Percentiles rank a stretch among this genome's conserved stretches.
Conservation (phyloP, 2,113 vertebrate genomes). For the Phoenicopterus ruber region DNA sequence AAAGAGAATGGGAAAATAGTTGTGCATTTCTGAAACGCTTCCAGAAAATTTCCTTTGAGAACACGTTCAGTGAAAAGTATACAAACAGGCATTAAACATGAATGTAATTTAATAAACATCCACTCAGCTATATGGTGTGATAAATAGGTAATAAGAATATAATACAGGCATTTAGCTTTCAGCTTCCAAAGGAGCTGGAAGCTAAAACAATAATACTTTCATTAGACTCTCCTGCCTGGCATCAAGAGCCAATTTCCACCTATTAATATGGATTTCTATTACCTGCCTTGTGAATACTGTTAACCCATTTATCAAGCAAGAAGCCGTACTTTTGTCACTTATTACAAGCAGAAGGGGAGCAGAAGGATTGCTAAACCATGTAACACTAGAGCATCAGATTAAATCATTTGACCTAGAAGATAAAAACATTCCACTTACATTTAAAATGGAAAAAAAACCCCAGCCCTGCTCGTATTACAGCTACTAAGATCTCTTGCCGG, state of each 20-base stretch:
- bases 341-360: constrained; percentile 43
- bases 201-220: constrained; percentile 61
- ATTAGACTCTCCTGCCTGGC: constrained; percentile 54
- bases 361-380: constrained; percentile 49
- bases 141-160: constrained; percentile 59
- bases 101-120: constrained; percentile 65
- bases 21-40: constrained; percentile 53
- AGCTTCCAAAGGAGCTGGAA: constrained; percentile 55
- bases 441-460: not conserved
- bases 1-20: constrained; percentile 58
- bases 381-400: constrained; percentile 55
- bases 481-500: constrained; percentile 20
- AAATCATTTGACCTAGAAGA: constrained; percentile 66
- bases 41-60: constrained; percentile 66
- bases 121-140: constrained; percentile 54
- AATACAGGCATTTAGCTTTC: constrained; percentile 47
- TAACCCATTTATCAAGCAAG: constrained; percentile 57
- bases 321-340: constrained; percentile 41
- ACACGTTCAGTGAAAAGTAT: constrained; percentile 47
- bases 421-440: constrained; percentile 37
- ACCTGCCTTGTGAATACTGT: constrained; percentile 55
- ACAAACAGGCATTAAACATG: constrained; percentile 61
- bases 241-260: constrained; percentile 59
- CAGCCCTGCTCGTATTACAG: not conserved
- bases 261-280: constrained; percentile 58